phyloP scores from a whole-genome alignment of 2,888 invertebrate species.

The Crocallis elinguaria region DNA sequence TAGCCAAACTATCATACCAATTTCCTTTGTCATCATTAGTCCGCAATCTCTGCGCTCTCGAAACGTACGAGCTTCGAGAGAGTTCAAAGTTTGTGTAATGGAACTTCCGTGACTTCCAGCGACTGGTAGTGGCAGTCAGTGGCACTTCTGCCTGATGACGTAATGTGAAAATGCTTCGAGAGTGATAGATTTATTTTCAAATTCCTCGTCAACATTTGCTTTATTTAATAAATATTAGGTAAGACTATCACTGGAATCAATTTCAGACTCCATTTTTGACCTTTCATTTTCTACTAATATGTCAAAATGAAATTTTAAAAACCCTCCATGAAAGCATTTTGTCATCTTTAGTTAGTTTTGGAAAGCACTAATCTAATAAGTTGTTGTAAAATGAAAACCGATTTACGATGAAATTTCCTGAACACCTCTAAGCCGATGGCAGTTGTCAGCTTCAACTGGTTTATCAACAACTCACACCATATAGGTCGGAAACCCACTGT shows the following conservation, averaged over 20 bases:
- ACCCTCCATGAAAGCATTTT: too few species aligned
- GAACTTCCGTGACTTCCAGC: slow-evolving; percentile 54
- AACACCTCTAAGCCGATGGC: neutral
- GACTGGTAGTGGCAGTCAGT: too few species aligned
- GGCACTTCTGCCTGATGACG: slow-evolving; percentile 42
- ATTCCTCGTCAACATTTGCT: too few species aligned
- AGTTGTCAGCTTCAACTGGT: slow-evolving; percentile 1
- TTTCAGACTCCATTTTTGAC: too few species aligned
- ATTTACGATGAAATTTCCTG: neutral
- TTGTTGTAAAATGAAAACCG: neutral
- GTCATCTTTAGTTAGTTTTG: too few species aligned
- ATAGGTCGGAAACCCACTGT: slow-evolving; percentile 11
- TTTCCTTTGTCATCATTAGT: slow-evolving; percentile 19
- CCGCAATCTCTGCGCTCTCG: slow-evolving; percentile 5
- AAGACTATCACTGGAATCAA: too few species aligned
- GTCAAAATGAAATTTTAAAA: too few species aligned
- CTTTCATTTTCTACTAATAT: too few species aligned
- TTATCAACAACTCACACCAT: slow-evolving; percentile 4
- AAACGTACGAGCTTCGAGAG: slow-evolving; percentile 27
- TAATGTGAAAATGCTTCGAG: slow-evolving; percentile 41
- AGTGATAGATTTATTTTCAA: slow-evolving; percentile 6
- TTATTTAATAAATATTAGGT: too few species aligned
- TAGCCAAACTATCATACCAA: too few species aligned
- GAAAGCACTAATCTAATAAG: too few species aligned
- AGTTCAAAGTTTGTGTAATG: slow-evolving; percentile 53